These are phyloP conservation scores for Speoplatyrhinus poulsoni DNA, from an alignment of 2,113 vertebrate species.

Conservation along the genomic window DNA sequence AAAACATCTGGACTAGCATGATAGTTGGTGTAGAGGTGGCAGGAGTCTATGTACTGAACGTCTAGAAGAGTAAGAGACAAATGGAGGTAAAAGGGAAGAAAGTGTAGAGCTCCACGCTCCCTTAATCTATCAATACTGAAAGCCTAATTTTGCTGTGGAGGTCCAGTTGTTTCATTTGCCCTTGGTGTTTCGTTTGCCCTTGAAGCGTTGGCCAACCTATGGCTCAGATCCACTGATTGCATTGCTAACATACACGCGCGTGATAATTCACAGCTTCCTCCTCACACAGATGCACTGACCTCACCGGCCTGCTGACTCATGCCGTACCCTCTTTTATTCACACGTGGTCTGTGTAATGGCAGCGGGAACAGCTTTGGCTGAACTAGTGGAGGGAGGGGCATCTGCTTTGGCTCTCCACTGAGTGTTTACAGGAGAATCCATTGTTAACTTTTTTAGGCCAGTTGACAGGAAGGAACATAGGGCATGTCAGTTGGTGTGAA, in stretches of 20 bases:
- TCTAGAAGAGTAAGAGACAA: neutral
- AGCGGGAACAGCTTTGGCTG: slow-evolving; percentile 15
- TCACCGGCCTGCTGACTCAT: slow-evolving; percentile 31
- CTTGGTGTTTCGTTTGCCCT: slow-evolving; percentile 12
- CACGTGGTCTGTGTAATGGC: slow-evolving; percentile 15
- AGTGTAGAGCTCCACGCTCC: slow-evolving; percentile 4
- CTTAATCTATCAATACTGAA: slow-evolving; percentile 41
- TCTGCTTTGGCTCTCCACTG: slow-evolving; percentile 5
- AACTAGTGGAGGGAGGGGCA: neutral
- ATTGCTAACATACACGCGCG: slow-evolving; percentile 23
- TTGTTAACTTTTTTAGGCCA: slow-evolving; percentile 1
- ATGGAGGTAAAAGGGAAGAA: slow-evolving; percentile 1
- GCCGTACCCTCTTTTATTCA: slow-evolving; percentile 14
- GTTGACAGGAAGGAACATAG: neutral
- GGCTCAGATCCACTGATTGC: slow-evolving; percentile 32
- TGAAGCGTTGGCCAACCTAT: slow-evolving; percentile 10
- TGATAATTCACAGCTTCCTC: slow-evolving; percentile 12
- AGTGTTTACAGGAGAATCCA: slow-evolving; percentile 13
- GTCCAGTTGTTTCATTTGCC: slow-evolving; percentile 15
- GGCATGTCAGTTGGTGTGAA: too few species aligned
- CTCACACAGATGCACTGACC: slow-evolving; percentile 41
- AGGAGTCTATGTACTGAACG: neutral
- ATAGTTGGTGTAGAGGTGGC: neutral
- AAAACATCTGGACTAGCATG: slow-evolving; percentile 3
- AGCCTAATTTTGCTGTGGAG: slow-evolving; percentile 30